Conservation (phyloP, 1,140 invertebrate genomes). For the Homalodisca vitripennis region DNA sequence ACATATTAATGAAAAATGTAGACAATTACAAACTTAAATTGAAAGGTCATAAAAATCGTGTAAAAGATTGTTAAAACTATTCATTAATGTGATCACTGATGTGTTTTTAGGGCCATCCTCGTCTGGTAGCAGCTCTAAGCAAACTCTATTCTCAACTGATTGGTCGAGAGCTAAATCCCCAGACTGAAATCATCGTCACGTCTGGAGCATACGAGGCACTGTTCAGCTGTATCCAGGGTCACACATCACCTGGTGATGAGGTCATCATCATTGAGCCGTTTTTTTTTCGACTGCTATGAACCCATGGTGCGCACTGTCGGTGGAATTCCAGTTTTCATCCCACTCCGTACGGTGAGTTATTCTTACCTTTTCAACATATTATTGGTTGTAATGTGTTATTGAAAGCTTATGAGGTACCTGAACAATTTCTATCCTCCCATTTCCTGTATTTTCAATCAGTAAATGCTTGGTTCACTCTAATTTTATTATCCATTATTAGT, state of each 20-base stretch:
- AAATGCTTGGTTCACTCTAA: too few species aligned
- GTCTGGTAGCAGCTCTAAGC: slow-evolving; percentile 79
- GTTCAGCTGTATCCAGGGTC: slow-evolving; percentile 79
- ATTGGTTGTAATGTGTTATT: too few species aligned
- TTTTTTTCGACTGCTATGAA: slow-evolving; percentile 97
- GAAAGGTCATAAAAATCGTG: too few species aligned
- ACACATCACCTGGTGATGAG: slow-evolving; percentile 83
- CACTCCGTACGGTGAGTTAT: slow-evolving; percentile 78
- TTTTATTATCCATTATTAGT: too few species aligned
- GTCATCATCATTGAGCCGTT: slow-evolving; percentile 98
- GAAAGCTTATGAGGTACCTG: too few species aligned
- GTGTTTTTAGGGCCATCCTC: slow-evolving; percentile 83
- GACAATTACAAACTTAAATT: too few species aligned
- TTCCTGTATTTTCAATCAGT: too few species aligned
- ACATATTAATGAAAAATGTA: too few species aligned
- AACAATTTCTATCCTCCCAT: too few species aligned
- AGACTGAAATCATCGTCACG: slow-evolving; percentile 85
- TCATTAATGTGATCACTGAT: too few species aligned
- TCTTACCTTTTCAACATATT: too few species aligned
- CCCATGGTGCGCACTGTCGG: slow-evolving; percentile 90
- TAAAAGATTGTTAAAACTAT: too few species aligned
- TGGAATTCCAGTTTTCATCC: slow-evolving; percentile 83
- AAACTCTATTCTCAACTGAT: slow-evolving; percentile 84
- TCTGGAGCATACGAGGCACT: slow-evolving; percentile 93
- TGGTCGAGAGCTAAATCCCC: slow-evolving; percentile 70